Evolutionary conservation across 2,888 invertebrate genomes (phyloP), one percentile per base, ranked within the genome.

Genomic region (Punctoribates punctum): DNA sequence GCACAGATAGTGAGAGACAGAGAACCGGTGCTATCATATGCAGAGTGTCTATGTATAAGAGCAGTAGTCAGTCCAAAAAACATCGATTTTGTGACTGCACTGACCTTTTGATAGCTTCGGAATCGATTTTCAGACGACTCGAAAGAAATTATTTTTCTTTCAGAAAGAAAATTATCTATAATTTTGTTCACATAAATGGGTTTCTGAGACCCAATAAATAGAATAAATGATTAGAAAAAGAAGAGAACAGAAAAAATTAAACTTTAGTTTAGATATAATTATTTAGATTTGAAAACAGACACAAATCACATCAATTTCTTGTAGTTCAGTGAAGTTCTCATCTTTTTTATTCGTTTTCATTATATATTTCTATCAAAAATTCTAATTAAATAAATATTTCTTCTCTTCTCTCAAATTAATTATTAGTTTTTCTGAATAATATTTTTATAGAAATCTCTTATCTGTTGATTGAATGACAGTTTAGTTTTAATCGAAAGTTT

Each of bases 181-280:
- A 54, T 54, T 54, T 54, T 54, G 54, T 54, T 54, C 20, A 17
- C 54, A 54, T n/a, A 54, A n/a, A 54, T 54, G 20, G 54, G 54
- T 54, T 54, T 54, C 8, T 17, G 20, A 48, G 3, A 48, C n/a
- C 13, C 20, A 8, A n/a, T 17, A 54, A 54, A 54, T 34, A 34
- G 34, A 34, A 34, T 34, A 34, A 34, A 34, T 34, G 34, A 54
- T 8, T 54, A 54, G 20, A 20, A 6, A 54, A 17, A 54, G n/a
- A n/a, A n/a, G n/a, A n/a, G n/a, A n/a, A n/a, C n/a, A n/a, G n/a
- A 54, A 20, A 20, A n/a, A 9, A 13, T 20, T 54, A 20, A 54
- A 17, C 20, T 54, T 54, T 54, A 54, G 54, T 54, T 54, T 48
- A 48, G 54, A 54, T 54, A 54, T 54, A 54, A 54, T 54, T 54